phyloP scores from a whole-genome alignment of 2,888 invertebrate genomes.

The Monoplex corrugatus region DNA sequence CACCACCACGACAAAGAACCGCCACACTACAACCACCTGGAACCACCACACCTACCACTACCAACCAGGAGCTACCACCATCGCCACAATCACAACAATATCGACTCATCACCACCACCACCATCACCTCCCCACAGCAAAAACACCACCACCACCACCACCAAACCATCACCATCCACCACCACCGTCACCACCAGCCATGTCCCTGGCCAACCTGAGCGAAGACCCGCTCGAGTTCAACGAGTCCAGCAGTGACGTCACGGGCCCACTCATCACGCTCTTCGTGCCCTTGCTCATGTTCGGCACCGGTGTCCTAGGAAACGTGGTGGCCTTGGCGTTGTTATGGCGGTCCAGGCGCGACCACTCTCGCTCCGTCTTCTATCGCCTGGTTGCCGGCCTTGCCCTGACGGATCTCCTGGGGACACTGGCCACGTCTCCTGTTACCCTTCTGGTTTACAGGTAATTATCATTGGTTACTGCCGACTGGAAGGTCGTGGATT shows the following conservation, averaged over 20 bases:
- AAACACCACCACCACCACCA: neutral
- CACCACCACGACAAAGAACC: neutral
- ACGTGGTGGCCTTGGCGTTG: conserved; percentile 79
- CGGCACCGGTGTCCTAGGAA: conserved; percentile 76
- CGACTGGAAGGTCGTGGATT: no score
- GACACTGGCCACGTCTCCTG: conserved; percentile 76
- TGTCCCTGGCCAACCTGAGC: neutral
- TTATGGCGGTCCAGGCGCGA: conserved; percentile 64
- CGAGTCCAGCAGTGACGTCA: conserved; percentile 55
- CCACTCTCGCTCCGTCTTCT: conserved; percentile 47
- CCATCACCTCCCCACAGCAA: no score
- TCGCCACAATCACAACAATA: neutral
- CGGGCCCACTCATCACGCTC: conserved; percentile 66
- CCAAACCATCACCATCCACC: neutral
- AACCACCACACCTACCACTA: neutral
- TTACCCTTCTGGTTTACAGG: conserved; percentile 74
- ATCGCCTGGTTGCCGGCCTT: conserved; percentile 62
- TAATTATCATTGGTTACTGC: neutral
- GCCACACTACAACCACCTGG: neutral
- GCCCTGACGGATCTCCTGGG: conserved; percentile 81
- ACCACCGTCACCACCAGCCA: neutral
- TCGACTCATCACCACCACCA: no score
- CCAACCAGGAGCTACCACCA: neutral
- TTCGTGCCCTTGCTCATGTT: conserved; percentile 72
- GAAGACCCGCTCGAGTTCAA: neutral